These are phyloP conservation scores for Xiphias gladius DNA, from an alignment of 2,113 vertebrate species.

Conservation along the genomic window DNA sequence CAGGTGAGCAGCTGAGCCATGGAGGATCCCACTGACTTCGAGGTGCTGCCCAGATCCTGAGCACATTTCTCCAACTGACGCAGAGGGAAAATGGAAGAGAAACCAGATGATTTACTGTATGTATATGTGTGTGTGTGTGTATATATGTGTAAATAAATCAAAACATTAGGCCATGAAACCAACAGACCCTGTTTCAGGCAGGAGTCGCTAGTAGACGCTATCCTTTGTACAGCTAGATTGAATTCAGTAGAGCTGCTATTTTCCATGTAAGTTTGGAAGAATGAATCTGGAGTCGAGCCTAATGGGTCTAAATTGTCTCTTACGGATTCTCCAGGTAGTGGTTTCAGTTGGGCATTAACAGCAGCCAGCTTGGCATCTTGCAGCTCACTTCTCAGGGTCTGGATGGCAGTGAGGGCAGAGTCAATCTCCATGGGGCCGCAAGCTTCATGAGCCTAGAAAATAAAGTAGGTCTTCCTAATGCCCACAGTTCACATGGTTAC, in stretches of 20 bases:
- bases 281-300: background rate
- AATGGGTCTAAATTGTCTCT: background rate
- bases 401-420: conserved; percentile 93
- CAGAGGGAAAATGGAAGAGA: background rate
- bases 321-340: conserved; percentile 96
- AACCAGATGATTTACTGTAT: background rate
- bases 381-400: conserved; percentile 94
- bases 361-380: conserved; percentile 96
- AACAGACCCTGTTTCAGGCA: background rate
- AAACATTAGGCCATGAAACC: background rate
- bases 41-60: conserved; percentile 97
- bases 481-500: background rate
- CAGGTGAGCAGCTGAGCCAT: conserved; percentile 98
- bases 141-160: background rate
- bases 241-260: background rate
- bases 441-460: conserved; percentile 94
- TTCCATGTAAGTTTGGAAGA: background rate
- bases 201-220: background rate
- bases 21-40: conserved; percentile 97
- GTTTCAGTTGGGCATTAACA: conserved; percentile 90
- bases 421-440: conserved; percentile 99
- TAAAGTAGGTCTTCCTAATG: background rate
- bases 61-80: conserved; percentile 95
- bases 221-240: background rate
- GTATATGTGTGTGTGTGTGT: too few species aligned